Evolutionary conservation across 1,140 invertebrate species (phyloP), one percentile per base, ranked within the genome.

Genomic region (Chrysoperla carnea): DNA sequence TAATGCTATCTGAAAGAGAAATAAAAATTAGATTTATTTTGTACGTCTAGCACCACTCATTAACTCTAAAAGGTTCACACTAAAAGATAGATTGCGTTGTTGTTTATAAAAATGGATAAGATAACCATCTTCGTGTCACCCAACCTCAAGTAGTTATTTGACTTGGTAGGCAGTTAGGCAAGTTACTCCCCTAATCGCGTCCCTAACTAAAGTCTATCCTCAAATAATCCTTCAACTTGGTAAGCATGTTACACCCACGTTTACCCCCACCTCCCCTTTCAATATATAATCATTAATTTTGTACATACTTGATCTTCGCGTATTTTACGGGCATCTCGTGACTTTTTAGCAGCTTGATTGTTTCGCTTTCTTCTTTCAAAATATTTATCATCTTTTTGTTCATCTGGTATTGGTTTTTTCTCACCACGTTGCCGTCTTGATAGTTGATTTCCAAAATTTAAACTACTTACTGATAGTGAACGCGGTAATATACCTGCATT

Each of bases 331-430:
- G 84, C 82, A 59, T 92, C 86, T 31, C 88, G 63, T 0, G 84
- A 89, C 54, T 88, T 89, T 61, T 92, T 93, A 1, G 89, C 88
- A 0, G 89, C 89, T 53, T 84, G 73, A 60, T 93, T 93, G 62
- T 92, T 93, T 2, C 85, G 67, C 57, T 80, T 76, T 48, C 88
- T 66, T 36, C 85, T 64, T 57, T 92, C 88, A 53, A 76, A 92
- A 61, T 93, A 92, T 57, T 87, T 89, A 17, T 78, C 78, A 56
- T 92, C 88, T 57, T 91, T 91, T 52, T 84, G 70, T 29, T 85
- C 84, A 5, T 81, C 75, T 0, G 86, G 86, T 37, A 89, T 90
- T 0, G 86, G 80, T 50, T 83, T 77, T 58, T 91, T 91, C 56
- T 88, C 84, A 14, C 84, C 81, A 8, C 86, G 62, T 0, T 78